Evolutionary conservation across 2,797 vertebrate genomes (phyloP).

Genomic region (Ceyx erithaca): DNA sequence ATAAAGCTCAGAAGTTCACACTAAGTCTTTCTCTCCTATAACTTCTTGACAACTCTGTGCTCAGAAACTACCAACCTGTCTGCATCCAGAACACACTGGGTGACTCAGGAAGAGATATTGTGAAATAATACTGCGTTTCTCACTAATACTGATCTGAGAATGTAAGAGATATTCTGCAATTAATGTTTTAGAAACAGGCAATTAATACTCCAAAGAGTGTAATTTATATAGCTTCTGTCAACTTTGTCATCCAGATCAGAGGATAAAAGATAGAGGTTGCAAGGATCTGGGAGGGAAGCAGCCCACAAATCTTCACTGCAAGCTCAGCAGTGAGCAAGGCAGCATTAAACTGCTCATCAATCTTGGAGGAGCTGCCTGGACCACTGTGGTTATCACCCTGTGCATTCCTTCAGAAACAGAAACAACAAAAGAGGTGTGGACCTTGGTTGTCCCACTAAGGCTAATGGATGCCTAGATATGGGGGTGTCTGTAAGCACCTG

Average conservation of each 20-base stretch:
- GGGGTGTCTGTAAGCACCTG: neutral
- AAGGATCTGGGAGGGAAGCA: neutral
- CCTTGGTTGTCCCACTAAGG: neutral
- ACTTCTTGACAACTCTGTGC: neutral
- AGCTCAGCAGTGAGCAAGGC: conserved; percentile 5
- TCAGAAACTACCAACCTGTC: neutral
- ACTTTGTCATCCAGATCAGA: conserved; percentile 39
- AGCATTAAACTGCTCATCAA: neutral
- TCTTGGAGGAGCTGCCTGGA: neutral
- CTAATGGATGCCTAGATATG: neutral
- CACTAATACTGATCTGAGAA: neutral
- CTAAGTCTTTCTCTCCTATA: neutral
- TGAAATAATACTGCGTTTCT: neutral
- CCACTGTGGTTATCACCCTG: neutral
- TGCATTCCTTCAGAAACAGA: neutral
- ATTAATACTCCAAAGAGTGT: conserved; percentile 39
- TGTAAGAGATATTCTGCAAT: conserved; percentile 30
- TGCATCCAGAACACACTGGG: neutral
- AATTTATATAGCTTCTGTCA: conserved; percentile 50
- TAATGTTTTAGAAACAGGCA: conserved; percentile 37
- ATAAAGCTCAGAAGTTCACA: neutral
- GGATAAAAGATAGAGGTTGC: neutral
- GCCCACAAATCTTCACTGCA: conserved; percentile 17
- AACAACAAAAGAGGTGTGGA: neutral
- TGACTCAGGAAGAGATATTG: neutral